These are phyloP conservation scores for Ceratosolen solmsi DNA, from an alignment of 1,140 invertebrate species.

Conservation along the genomic window DNA sequence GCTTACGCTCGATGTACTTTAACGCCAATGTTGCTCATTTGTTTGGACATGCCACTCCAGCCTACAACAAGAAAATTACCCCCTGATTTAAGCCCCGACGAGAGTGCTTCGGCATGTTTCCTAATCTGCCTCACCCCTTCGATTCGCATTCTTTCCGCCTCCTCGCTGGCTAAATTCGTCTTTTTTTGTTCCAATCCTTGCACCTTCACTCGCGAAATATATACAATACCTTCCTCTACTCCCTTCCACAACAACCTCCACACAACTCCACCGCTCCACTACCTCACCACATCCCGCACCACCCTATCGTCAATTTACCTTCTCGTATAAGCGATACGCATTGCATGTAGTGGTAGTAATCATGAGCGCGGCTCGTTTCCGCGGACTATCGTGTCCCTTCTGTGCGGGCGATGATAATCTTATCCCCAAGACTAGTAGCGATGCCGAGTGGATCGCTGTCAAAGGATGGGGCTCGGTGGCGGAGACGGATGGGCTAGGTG, in stretches of 20 bases:
- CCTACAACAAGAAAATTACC: conserved; percentile 31
- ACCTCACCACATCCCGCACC: too few species aligned
- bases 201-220: too few species aligned
- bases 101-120: conserved; percentile 14
- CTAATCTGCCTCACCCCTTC: background rate
- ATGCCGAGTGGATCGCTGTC: conserved; percentile 2
- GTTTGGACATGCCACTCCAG: background rate
- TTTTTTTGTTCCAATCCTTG: too few species aligned
- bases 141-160: background rate
- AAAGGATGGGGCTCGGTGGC: too few species aligned
- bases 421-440: conserved; percentile 38
- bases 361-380: conserved; percentile 28
- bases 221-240: too few species aligned
- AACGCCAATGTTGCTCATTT: conserved; percentile 10
- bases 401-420: conserved; percentile 23
- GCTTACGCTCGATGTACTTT: too few species aligned
- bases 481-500: too few species aligned
- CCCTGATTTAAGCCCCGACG: conserved; percentile 13
- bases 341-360: too few species aligned
- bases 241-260: too few species aligned
- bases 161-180: background rate
- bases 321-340: too few species aligned
- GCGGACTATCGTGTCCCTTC: conserved; percentile 41
- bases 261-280: too few species aligned
- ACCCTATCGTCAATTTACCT: too few species aligned